A percentile compares a stretch with the other conserved stretches of the same genome.
phyloP scores from a whole-genome alignment of 2,113 vertebrate genomes.

The Agapornis roseicollis region DNA sequence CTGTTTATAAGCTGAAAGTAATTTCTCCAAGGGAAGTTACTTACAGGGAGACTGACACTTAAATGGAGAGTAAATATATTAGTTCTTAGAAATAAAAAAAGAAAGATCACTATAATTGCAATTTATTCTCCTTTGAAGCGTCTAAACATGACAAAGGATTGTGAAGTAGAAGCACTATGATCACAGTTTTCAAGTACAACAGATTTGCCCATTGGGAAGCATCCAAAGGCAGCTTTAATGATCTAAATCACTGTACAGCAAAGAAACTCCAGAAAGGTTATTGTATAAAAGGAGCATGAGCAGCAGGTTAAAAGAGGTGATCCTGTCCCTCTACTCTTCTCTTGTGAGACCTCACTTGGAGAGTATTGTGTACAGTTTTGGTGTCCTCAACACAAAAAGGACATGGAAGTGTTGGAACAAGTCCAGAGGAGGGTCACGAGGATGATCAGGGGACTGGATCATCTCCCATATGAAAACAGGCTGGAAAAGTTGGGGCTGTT shows the following conservation, averaged over 20 bases:
- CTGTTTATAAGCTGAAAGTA: not conserved
- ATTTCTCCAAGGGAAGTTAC: fast-evolving
- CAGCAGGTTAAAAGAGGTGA: too few species aligned
- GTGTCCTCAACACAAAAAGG: too few species aligned
- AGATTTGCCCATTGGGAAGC: not conserved
- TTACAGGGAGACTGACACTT: not conserved
- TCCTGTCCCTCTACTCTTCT: too few species aligned
- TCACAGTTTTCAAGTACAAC: not conserved
- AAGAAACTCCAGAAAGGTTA: not conserved
- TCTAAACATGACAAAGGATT: not conserved
- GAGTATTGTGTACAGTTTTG: too few species aligned
- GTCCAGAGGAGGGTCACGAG: too few species aligned
- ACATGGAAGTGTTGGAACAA: too few species aligned
- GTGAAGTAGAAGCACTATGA: not conserved
- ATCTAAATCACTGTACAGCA: not conserved
- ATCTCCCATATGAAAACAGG: too few species aligned
- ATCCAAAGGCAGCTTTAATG: slow-evolving; percentile 12
- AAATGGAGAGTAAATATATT: not conserved
- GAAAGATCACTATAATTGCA: not conserved
- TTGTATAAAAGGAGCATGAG: not conserved
- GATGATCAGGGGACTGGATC: too few species aligned
- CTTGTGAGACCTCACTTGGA: too few species aligned
- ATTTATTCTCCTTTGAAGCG: not conserved
- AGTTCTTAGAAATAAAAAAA: not conserved
- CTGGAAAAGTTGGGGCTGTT: too few species aligned